Percentiles rank a stretch among this genome's conserved stretches.
Conservation (phyloP, 1,140 invertebrate genomes). For the Saccostrea glomerata region DNA sequence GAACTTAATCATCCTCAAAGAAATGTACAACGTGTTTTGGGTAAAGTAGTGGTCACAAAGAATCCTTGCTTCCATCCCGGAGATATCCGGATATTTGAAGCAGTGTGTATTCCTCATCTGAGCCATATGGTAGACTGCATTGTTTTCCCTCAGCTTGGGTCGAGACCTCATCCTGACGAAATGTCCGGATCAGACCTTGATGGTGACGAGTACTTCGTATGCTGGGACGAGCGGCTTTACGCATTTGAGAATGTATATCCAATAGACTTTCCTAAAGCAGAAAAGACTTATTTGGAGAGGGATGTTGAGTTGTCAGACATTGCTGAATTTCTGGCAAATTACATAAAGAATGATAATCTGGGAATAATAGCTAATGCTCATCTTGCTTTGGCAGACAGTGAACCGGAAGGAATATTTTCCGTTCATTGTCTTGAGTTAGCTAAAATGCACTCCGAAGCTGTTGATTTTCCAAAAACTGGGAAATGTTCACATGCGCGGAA, state of each 20-base stretch:
- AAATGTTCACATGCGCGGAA: not conserved
- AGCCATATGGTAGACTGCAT: slow-evolving; percentile 52
- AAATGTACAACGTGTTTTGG: not conserved
- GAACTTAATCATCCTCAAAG: not conserved
- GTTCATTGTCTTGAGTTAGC: no score
- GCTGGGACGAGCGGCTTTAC: slow-evolving; percentile 45
- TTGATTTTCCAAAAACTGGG: slow-evolving; percentile 20
- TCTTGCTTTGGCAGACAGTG: no score
- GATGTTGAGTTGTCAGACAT: not conserved
- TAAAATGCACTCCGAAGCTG: no score
- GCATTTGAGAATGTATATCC: slow-evolving; percentile 9
- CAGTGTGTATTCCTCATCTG: slow-evolving; percentile 31
- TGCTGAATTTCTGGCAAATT: slow-evolving; percentile 25
- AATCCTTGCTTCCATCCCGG: slow-evolving; percentile 52
- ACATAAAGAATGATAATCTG: not conserved
- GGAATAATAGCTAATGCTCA: no score
- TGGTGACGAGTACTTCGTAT: slow-evolving; percentile 55
- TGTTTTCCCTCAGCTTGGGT: slow-evolving; percentile 49
- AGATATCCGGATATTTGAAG: slow-evolving; percentile 43
- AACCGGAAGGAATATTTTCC: no score
- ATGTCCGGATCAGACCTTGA: slow-evolving; percentile 57
- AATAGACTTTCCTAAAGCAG: slow-evolving; percentile 26
- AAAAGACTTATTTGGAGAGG: not conserved
- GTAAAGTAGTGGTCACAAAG: slow-evolving; percentile 47
- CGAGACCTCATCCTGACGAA: slow-evolving; percentile 54